Percentiles rank a stretch among this genome's conserved stretches.
phyloP scores from a whole-genome alignment of 1,140 invertebrate species.

The Sarcophaga bullata region DNA sequence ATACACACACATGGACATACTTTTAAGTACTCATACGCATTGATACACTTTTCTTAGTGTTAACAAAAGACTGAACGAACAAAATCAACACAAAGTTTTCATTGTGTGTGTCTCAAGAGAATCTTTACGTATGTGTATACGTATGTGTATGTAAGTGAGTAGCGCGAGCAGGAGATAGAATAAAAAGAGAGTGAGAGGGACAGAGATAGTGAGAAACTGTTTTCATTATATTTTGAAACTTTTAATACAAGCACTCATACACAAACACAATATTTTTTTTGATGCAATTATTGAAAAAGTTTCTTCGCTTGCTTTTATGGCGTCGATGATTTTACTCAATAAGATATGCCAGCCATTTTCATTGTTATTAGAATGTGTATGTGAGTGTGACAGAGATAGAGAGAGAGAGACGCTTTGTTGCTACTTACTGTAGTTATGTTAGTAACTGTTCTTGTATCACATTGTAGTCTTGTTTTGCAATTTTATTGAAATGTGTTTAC shows the following conservation, averaged over 20 bases:
- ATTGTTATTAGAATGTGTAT: no score
- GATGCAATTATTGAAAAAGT: neutral
- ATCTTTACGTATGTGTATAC: neutral
- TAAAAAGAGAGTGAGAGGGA: neutral
- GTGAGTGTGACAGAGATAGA: no score
- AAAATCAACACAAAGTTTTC: neutral
- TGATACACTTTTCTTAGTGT: neutral
- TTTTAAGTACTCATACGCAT: no score
- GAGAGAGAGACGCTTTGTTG: no score
- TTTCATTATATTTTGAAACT: neutral
- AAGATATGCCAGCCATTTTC: neutral
- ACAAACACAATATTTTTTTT: neutral
- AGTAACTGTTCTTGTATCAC: neutral
- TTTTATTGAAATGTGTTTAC: constrained; percentile 15
- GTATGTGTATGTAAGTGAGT: no score
- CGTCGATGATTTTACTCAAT: neutral
- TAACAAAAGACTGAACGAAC: neutral
- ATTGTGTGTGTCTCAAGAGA: neutral
- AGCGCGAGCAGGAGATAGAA: neutral
- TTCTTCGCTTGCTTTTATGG: neutral
- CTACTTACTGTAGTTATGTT: neutral
- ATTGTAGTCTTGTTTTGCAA: neutral
- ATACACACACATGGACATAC: neutral
- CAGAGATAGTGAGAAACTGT: neutral
- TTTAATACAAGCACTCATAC: neutral